Base-by-base conservation (phyloP, 2,888 invertebrate genomes). In the Lutraria lutraria region DNA sequence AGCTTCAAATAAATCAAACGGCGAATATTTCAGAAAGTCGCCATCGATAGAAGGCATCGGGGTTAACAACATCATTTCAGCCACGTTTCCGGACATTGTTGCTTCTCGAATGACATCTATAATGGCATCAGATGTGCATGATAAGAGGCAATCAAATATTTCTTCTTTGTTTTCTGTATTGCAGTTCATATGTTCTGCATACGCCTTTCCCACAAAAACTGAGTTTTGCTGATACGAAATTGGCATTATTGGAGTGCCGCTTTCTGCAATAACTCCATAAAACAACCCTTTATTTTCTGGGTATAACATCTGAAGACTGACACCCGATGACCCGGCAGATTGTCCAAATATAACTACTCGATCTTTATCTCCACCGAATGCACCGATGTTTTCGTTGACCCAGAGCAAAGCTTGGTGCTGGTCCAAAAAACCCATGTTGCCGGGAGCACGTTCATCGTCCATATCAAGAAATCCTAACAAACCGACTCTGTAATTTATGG, bases 401-500 rank as follows among this genome's bases (percentile, higher is more conserved):
- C n/a, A n/a, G n/a, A n/a, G n/a, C n/a, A n/a, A n/a, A n/a, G n/a
- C n/a, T n/a, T n/a, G n/a, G n/a, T n/a, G n/a, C n/a, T n/a, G n/a
- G n/a, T n/a, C n/a, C n/a, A n/a, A n/a, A n/a, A n/a, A n/a, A n/a
- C n/a, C n/a, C n/a, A n/a, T n/a, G n/a, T n/a, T n/a, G n/a, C n/a
- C n/a, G n/a, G n/a, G n/a, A n/a, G n/a, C n/a, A n/a, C n/a, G n/a
- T n/a, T n/a, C n/a, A n/a, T n/a, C 98, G 84, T 98, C 98, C 95
- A 99, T 97, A 97, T 98, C 99, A 86, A 99, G 97, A 97, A 99
- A 99, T 43, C 99, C 99, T 96, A 99, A 99, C 0, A 99, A 98
- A 19, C 99, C 99, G 1, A 94, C 98, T 89, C 99, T 98, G 97
- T 99, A 99, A 96, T 99, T 98, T 98, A 99, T 98, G 54, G 99